Evolutionary conservation across 2,888 invertebrate genomes (phyloP).

Genomic region (Clitarchus hookeri): DNA sequence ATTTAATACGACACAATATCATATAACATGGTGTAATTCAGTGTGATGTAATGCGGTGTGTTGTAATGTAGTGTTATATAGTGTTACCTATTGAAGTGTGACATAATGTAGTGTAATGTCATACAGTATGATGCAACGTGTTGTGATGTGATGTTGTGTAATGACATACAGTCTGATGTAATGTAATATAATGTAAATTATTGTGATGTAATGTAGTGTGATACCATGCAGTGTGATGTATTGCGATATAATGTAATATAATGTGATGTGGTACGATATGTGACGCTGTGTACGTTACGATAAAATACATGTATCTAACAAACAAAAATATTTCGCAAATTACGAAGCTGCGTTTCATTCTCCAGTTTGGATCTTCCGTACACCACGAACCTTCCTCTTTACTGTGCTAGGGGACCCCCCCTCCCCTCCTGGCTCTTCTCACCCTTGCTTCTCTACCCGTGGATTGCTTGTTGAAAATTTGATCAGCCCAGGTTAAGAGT

Average conservation of each 20-base stretch:
- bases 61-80: conserved; percentile 11
- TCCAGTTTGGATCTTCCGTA: too few relatives aligned
- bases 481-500: not conserved
- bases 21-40: conserved; percentile 17
- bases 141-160: conserved; percentile 21
- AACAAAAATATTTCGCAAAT: too few relatives aligned
- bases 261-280: not conserved
- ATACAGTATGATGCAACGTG: conserved; percentile 1
- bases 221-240: conserved; percentile 22
- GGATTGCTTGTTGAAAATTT: conserved; percentile 3
- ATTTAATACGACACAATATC: conserved; percentile 18
- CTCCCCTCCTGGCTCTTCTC: too few relatives aligned
- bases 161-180: conserved; percentile 20
- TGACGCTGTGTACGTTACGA: too few relatives aligned
- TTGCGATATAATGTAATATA: not conserved
- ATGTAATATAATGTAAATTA: conserved; percentile 25
- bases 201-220: conserved; percentile 15
- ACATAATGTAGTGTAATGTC: conserved; percentile 25
- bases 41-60: conserved; percentile 21
- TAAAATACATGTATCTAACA: too few relatives aligned
- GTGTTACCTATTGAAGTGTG: conserved; percentile 18
- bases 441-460: too few relatives aligned
- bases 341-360: too few relatives aligned
- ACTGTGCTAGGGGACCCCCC: too few relatives aligned
- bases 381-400: too few relatives aligned